Evolutionary conservation across 1,140 invertebrate species (phyloP), one percentile per base, ranked within the genome.

Genomic region (Plutomurus gul): DNA sequence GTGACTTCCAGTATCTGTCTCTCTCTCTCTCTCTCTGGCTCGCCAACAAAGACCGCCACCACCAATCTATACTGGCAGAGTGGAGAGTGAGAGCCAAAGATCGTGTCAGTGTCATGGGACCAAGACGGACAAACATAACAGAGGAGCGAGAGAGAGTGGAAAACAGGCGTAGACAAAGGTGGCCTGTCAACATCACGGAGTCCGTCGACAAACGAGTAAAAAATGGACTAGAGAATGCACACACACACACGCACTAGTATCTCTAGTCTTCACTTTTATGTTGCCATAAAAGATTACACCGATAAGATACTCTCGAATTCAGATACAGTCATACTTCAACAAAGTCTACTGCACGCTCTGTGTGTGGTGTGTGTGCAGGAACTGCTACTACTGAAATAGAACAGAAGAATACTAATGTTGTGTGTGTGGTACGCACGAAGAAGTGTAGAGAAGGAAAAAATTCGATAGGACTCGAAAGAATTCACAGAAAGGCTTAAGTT

Each of bases 101-200:
- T 65, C 56, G 56, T 65, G 56, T 65, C 56, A 65, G 56, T 65
- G 56, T 65, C 56, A 65, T 27, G 56, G 56, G 56, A 65, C 27
- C 56, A 65, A 30, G 36, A 25, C 56, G 56, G 56, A 65, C 56
- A 65, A 65, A 65, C 56, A 65, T 65, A 65, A 65, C 56, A 65
- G 51, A 11, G 11, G 20, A 27, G 20, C 13, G 47, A 51, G 47
- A 51, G 47, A 22, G 33, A n/a, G 11, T 30, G n/a, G 11, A 13
- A 4, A 65, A 30, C 27, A 25, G 56, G 36, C 56, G 36, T 65
- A 65, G 56, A 65, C 27, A 30, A 65, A 65, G 36, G 56, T 13
- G 56, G 36, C 56, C 56, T 65, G 56, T 65, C 56, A 65, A 65
- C 16, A n/a, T n/a, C n/a, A n/a, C n/a, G n/a, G 51, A 33, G 51